Percentiles rank a stretch among this genome's conserved stretches.
Conservation (phyloP, 2,797 vertebrate genomes). For the Typhlichthys subterraneus region DNA sequence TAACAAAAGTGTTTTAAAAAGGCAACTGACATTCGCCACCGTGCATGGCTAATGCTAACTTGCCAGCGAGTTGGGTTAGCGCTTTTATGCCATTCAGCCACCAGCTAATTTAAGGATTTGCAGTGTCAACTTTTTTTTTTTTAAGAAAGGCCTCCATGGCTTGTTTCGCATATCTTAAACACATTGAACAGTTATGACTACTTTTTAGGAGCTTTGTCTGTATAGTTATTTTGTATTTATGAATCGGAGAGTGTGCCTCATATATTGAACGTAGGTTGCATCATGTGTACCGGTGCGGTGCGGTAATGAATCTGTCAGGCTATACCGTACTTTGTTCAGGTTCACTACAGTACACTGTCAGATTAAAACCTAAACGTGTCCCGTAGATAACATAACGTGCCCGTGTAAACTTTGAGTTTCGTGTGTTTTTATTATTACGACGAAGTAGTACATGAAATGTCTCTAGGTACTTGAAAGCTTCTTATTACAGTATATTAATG, state of each 20-base stretch:
- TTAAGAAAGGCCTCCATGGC: conserved; percentile 18
- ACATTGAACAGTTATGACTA: background rate
- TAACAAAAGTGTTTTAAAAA: background rate
- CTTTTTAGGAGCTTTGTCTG: background rate
- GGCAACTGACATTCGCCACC: background rate
- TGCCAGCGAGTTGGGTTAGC: conserved; percentile 16
- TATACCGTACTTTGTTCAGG: too few relatives aligned
- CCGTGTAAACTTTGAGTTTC: too few relatives aligned
- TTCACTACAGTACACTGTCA: too few relatives aligned
- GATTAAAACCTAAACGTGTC: too few relatives aligned
- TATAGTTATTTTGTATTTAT: background rate
- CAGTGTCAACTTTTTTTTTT: conserved; percentile 27
- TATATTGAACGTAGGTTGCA: conserved; percentile 53
- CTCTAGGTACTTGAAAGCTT: background rate
- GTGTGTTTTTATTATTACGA: too few relatives aligned
- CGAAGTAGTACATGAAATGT: background rate
- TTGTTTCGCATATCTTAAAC: background rate
- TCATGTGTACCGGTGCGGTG: conserved; percentile 31
- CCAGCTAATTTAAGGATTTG: conserved; percentile 20
- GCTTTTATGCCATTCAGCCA: conserved; percentile 17
- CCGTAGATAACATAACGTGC: too few relatives aligned
- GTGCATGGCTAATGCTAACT: conserved; percentile 12
- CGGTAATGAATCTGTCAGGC: background rate
- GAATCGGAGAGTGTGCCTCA: background rate
- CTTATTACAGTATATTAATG: background rate